phyloP scores from a whole-genome alignment of 2,113 vertebrate genomes.

The Mustela lutreola region DNA sequence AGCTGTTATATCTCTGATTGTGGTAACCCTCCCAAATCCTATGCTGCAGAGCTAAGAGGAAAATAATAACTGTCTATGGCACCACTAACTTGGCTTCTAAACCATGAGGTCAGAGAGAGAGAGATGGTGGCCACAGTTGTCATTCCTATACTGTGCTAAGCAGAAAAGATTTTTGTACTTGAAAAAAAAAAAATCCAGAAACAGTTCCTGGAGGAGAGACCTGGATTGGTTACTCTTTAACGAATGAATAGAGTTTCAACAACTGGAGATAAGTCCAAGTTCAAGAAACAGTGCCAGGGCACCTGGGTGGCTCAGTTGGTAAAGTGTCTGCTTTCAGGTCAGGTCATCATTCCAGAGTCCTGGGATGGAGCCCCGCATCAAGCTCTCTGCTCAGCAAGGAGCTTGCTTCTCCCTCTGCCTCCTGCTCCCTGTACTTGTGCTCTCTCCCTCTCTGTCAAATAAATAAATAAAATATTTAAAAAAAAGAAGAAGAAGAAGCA shows the following conservation, averaged over 20 bases:
- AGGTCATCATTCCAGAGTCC: no score
- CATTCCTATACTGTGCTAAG: neutral
- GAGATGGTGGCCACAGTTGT: neutral
- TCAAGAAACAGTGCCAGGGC: neutral
- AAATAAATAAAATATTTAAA: no score
- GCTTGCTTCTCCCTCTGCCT: no score
- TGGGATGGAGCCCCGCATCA: no score
- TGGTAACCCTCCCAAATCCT: neutral
- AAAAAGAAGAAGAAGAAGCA: no score
- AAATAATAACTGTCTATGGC: neutral
- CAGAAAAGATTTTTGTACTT: neutral
- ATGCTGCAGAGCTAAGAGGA: neutral
- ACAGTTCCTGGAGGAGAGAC: neutral
- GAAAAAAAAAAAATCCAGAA: slow-evolving; percentile 15
- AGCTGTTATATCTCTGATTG: neutral
- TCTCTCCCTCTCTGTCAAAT: no score
- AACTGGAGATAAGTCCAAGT: neutral
- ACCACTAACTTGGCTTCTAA: no score
- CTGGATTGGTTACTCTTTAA: neutral
- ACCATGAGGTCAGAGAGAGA: neutral
- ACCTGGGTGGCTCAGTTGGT: no score
- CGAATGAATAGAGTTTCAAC: neutral
- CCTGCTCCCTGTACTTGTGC: no score
- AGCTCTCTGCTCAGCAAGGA: no score
- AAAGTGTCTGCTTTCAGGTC: no score